A percentile compares a stretch with the other conserved stretches of the same genome.
phyloP scores from a whole-genome alignment of 2,797 vertebrate genomes.

The Rhinophrynus dorsalis region DNA sequence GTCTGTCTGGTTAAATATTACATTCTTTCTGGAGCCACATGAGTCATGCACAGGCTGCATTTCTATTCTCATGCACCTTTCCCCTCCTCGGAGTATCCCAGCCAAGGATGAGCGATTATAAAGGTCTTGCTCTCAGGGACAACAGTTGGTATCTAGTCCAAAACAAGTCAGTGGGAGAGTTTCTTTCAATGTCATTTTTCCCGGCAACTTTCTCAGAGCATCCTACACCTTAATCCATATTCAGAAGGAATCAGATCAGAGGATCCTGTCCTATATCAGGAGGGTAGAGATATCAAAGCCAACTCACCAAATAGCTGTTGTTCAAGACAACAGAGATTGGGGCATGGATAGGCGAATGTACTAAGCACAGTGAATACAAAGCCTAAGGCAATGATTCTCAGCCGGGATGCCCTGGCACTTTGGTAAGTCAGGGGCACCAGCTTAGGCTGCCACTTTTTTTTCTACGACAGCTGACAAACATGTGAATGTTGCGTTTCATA shows the following conservation, averaged over 20 bases:
- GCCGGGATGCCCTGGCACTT: no score
- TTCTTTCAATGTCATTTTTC: constrained; percentile 10
- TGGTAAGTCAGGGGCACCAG: no score
- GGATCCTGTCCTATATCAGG: neutral
- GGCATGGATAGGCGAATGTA: no score
- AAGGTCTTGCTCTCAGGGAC: neutral
- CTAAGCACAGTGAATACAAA: no score
- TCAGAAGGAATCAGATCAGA: no score
- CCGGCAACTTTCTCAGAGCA: neutral
- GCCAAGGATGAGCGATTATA: neutral
- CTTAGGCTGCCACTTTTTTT: no score
- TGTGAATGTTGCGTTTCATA: no score
- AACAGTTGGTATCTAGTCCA: constrained; percentile 5
- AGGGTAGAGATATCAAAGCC: no score
- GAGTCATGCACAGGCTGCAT: neutral
- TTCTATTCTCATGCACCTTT: neutral
- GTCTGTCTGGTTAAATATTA: constrained; percentile 15
- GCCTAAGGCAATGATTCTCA: no score
- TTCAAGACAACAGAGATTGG: no score
- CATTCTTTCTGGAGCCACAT: neutral
- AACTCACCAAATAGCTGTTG: no score
- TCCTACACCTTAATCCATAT: constrained; percentile 17
- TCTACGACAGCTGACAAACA: no score
- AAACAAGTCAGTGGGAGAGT: constrained; percentile 4
- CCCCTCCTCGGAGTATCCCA: neutral